Percentiles rank a stretch among this genome's conserved stretches.
These are phyloP conservation scores for Apotomis capreana DNA, from an alignment of 2,888 invertebrate genomes.

Conservation along the genomic window DNA sequence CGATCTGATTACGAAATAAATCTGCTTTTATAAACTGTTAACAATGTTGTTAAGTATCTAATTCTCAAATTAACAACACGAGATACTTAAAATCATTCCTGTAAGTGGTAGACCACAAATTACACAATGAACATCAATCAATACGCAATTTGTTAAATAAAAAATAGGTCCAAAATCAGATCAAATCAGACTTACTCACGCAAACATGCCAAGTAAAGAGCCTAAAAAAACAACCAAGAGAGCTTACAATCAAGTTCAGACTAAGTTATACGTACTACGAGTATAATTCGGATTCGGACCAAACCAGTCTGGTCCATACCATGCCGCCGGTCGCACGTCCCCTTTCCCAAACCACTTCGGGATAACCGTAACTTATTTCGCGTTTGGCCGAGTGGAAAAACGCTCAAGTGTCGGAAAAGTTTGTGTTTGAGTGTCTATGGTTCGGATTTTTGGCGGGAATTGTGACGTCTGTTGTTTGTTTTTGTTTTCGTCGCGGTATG, in stretches of 20 bases:
- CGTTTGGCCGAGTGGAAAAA: slow-evolving; percentile 18
- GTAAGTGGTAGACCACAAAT: not conserved
- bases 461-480: slow-evolving; percentile 19
- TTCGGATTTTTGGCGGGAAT: slow-evolving; percentile 30
- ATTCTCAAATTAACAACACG: too few relatives aligned
- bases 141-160: slow-evolving; percentile 8
- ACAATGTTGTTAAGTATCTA: too few relatives aligned
- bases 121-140: not conserved
- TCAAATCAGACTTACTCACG: slow-evolving; percentile 36
- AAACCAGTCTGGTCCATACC: slow-evolving; percentile 57
- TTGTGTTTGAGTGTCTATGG: slow-evolving; percentile 10
- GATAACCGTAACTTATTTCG: slow-evolving; percentile 32
- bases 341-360: slow-evolving; percentile 17
- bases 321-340: slow-evolving; percentile 53
- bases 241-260: slow-evolving; percentile 40
- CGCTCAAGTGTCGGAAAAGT: slow-evolving; percentile 18
- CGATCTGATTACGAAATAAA: too few relatives aligned
- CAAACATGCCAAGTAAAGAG: slow-evolving; percentile 37
- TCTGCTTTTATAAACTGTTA: too few relatives aligned
- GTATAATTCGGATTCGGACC: slow-evolving; percentile 30
- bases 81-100: not conserved
- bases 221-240: slow-evolving; percentile 35
- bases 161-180: slow-evolving; percentile 31
- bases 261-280: slow-evolving; percentile 37
- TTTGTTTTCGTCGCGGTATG: slow-evolving; percentile 28